These are phyloP conservation scores for Microtus ochrogaster DNA, from an alignment of 2,113 vertebrate genomes.

Conservation along the genomic window DNA sequence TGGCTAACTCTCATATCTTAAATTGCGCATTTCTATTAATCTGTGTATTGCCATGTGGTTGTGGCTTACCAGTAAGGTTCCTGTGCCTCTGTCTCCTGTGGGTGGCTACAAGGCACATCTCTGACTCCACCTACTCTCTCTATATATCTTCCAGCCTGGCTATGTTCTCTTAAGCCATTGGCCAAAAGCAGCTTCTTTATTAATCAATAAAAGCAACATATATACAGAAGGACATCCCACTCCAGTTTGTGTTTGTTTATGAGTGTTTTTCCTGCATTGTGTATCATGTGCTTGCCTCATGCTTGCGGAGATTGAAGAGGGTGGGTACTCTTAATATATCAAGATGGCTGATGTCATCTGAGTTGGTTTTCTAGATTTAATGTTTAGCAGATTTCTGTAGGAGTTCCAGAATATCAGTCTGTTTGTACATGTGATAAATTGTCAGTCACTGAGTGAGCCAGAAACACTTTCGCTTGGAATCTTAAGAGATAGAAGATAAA, in stretches of 20 bases:
- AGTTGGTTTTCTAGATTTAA: neutral
- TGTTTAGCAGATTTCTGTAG: neutral
- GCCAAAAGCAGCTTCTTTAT: no score
- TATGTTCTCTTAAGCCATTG: no score
- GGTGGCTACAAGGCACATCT: no score
- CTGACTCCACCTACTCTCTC: no score
- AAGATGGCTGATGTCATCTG: neutral
- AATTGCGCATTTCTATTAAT: no score
- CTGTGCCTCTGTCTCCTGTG: no score
- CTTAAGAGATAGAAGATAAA: neutral
- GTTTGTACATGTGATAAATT: neutral
- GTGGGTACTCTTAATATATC: neutral
- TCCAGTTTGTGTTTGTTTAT: neutral
- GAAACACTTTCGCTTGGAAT: neutral
- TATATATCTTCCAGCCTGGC: no score
- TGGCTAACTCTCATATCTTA: no score
- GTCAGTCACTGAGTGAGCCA: neutral
- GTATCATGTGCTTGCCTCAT: neutral
- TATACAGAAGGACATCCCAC: no score
- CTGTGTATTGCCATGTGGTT: no score
- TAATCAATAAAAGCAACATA: no score
- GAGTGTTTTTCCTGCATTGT: neutral
- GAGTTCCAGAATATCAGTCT: conserved; percentile 14
- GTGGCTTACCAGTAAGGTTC: no score
- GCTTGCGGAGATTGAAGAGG: neutral